Conservation (phyloP, 92 coral and sea anemone genomes). For the Zoanthus solanderi region DNA sequence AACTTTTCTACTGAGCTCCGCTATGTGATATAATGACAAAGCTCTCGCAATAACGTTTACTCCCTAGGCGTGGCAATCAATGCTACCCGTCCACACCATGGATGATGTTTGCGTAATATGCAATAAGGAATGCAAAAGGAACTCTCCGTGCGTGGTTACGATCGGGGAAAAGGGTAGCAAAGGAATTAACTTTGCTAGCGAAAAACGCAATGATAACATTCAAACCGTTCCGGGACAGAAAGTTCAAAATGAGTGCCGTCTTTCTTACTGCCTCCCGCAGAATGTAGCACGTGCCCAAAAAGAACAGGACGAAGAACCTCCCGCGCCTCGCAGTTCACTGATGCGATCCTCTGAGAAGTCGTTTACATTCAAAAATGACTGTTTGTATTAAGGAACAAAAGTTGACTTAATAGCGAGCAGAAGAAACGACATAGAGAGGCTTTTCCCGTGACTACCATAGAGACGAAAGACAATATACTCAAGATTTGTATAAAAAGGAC, state of each 20-base stretch:
- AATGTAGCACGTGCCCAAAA: neutral
- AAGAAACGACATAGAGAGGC: neutral
- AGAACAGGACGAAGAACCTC: neutral
- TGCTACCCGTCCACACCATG: neutral
- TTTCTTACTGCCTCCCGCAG: neutral
- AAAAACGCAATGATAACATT: too few relatives aligned
- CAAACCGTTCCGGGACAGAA: too few relatives aligned
- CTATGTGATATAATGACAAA: too few relatives aligned
- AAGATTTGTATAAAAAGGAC: too few relatives aligned
- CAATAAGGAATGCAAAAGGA: neutral
- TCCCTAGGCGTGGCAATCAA: neutral
- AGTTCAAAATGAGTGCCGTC: neutral
- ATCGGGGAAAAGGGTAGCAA: neutral
- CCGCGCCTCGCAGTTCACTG: neutral
- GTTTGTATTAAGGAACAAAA: neutral
- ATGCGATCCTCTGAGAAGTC: neutral
- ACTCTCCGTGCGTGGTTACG: neutral
- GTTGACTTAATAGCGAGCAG: neutral
- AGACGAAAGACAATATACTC: too few relatives aligned
- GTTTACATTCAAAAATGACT: neutral
- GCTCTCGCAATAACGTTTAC: neutral
- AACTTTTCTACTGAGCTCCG: neutral
- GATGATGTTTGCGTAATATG: neutral
- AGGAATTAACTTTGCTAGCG: neutral
- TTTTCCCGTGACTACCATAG: too few relatives aligned